Evolutionary conservation across 2,888 invertebrate species (phyloP).

Genomic region (Trichopria drosophilae): DNA sequence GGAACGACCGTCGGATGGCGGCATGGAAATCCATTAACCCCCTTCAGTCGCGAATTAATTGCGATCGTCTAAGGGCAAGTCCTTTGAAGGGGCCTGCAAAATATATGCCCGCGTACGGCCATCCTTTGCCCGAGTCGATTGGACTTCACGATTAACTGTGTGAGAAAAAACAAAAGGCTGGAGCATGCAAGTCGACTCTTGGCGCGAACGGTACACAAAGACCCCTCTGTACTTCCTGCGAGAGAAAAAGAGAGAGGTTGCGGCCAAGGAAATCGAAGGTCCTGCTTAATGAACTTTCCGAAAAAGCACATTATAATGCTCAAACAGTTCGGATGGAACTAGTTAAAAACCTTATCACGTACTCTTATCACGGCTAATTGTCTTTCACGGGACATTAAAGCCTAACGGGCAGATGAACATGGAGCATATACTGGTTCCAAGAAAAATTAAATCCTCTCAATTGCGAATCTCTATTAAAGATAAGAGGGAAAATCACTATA

Average conservation of each 20-base stretch:
- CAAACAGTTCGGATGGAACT: no score
- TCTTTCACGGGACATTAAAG: no score
- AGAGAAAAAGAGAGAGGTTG: no score
- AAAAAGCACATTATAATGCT: no score
- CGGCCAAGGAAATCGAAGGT: no score
- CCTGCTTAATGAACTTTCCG: conserved; percentile 24
- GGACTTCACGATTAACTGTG: conserved; percentile 26
- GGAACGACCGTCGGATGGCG: conserved; percentile 50
- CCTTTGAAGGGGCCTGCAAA: conserved; percentile 39
- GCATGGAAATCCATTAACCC: conserved; percentile 56
- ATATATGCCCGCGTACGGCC: conserved; percentile 23
- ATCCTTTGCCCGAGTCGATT: conserved; percentile 28
- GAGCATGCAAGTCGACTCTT: background rate
- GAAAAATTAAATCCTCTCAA: no score
- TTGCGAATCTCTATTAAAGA: no score
- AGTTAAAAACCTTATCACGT: no score
- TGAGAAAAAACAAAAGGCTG: conserved; percentile 16
- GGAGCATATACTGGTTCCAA: no score
- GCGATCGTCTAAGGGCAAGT: conserved; percentile 53
- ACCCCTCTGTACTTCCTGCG: background rate
- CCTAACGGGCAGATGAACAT: no score
- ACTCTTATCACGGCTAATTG: no score
- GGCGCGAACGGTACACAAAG: conserved; percentile 3
- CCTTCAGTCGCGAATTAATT: conserved; percentile 55
- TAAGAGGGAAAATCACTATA: no score